Evolutionary conservation across 2,797 vertebrate species (phyloP).

Genomic region (Lagodon rhomboides): DNA sequence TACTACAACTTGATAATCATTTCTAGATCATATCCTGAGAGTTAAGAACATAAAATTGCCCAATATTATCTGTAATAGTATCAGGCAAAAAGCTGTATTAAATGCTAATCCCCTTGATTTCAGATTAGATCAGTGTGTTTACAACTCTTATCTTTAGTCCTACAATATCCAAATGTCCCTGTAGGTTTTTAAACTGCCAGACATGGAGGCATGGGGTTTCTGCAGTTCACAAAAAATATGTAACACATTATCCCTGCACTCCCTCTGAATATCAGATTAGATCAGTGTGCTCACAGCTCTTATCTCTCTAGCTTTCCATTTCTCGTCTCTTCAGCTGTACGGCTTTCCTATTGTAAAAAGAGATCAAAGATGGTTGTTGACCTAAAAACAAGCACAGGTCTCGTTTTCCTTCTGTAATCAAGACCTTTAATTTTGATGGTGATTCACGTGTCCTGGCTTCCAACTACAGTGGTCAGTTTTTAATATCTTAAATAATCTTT

Average conservation of each 20-base stretch:
- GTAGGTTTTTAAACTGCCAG: slow-evolving; percentile 46
- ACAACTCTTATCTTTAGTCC: slow-evolving; percentile 62
- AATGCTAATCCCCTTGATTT: slow-evolving; percentile 68
- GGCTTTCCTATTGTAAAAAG: slow-evolving; percentile 18
- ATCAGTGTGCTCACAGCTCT: slow-evolving; percentile 44
- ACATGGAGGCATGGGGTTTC: slow-evolving; percentile 39
- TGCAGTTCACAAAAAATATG: slow-evolving; percentile 27
- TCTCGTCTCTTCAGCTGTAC: slow-evolving; percentile 16
- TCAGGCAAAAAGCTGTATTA: slow-evolving; percentile 55
- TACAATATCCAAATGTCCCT: slow-evolving; percentile 43
- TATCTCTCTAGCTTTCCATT: slow-evolving; percentile 31
- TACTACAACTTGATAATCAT: slow-evolving; percentile 36
- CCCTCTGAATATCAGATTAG: slow-evolving; percentile 49
- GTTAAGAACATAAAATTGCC: slow-evolving; percentile 46
- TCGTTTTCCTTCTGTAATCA: slow-evolving; percentile 1
- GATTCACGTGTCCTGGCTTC: neutral
- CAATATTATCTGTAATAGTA: slow-evolving; percentile 51
- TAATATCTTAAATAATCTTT: neutral
- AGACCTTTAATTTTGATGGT: neutral
- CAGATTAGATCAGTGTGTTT: slow-evolving; percentile 65
- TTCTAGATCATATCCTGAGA: slow-evolving; percentile 51
- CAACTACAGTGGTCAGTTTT: neutral
- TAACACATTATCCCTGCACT: slow-evolving; percentile 43
- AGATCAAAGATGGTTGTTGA: slow-evolving; percentile 38
- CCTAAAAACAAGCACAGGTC: slow-evolving; percentile 51